These are phyloP conservation scores for Hystrix brachyura DNA, from an alignment of 2,113 vertebrate genomes.

Conservation along the genomic window DNA sequence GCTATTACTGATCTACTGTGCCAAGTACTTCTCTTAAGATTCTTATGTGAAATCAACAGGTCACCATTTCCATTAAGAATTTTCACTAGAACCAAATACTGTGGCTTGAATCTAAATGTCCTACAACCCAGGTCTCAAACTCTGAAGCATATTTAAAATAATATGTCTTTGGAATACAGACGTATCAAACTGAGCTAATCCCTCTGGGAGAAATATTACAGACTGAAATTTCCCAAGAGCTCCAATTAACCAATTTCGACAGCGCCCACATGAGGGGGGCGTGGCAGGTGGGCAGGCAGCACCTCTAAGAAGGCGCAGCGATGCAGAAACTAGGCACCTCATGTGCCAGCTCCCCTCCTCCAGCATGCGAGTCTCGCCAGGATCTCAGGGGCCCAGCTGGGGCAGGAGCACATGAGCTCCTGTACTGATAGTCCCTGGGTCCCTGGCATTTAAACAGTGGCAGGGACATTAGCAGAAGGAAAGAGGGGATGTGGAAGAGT, in stretches of 20 bases:
- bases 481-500: too few species aligned
- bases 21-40: not conserved
- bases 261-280: accelerated
- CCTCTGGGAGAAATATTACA: not conserved
- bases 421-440: not conserved
- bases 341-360: not conserved
- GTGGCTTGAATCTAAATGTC: not conserved
- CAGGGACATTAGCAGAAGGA: not conserved
- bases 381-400: accelerated
- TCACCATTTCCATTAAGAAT: not conserved
- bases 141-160: not conserved
- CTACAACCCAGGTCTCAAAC: not conserved
- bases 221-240: not conserved
- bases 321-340: too few species aligned
- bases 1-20: not conserved
- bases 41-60: not conserved
- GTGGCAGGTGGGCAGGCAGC: accelerated
- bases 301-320: accelerated
- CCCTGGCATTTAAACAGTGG: accelerated
- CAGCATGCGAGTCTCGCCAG: not conserved
- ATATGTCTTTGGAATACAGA: not conserved
- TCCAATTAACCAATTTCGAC: not conserved
- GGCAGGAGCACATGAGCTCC: not conserved
- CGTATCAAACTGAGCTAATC: too few species aligned
- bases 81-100: not conserved